Percentiles rank a stretch among this genome's conserved stretches.
These are phyloP conservation scores for Xiphias gladius DNA, from an alignment of 2,113 vertebrate genomes.

Conservation along the genomic window DNA sequence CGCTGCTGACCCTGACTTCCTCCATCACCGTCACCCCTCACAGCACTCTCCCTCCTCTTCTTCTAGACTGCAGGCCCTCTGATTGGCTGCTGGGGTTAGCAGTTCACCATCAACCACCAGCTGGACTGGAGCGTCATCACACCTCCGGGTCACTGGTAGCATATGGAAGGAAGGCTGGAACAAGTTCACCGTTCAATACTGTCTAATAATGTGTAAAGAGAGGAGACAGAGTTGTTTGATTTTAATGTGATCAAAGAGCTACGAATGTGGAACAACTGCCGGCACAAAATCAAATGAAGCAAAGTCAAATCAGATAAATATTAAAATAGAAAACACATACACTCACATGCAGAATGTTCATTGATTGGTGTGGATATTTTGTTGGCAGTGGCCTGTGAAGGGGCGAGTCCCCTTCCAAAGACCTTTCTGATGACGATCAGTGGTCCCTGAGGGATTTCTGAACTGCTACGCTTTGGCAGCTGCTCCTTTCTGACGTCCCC, in stretches of 20 bases:
- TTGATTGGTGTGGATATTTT: conserved; percentile 42
- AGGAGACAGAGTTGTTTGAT: conserved; percentile 22
- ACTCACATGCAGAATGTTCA: background rate
- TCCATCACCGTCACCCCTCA: conserved; percentile 45
- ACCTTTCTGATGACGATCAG: conserved; percentile 71
- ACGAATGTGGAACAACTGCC: conserved; percentile 16
- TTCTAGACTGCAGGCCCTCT: conserved; percentile 4
- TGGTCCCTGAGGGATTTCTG: conserved; percentile 62
- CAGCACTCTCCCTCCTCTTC: conserved; percentile 3
- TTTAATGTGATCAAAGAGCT: conserved; percentile 18
- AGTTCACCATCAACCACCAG: conserved; percentile 52
- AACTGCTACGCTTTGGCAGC: conserved; percentile 58
- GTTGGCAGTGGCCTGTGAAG: conserved; percentile 62
- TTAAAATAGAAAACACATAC: conserved; percentile 7
- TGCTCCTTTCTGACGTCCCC: conserved; percentile 31
- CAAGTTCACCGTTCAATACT: conserved; percentile 28
- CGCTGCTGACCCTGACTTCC: conserved; percentile 58
- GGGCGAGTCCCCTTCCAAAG: conserved; percentile 76
- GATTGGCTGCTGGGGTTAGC: conserved; percentile 59
- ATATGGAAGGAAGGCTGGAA: conserved; percentile 65
- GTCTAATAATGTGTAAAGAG: conserved; percentile 28
- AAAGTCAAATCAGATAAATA: conserved; percentile 4
- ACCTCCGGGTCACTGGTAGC: conserved; percentile 61
- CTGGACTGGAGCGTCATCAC: conserved; percentile 43
- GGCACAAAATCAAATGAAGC: conserved; percentile 21